phyloP scores from a whole-genome alignment of 2,888 invertebrate genomes.

The Gastracanthus pulcherrimus region DNA sequence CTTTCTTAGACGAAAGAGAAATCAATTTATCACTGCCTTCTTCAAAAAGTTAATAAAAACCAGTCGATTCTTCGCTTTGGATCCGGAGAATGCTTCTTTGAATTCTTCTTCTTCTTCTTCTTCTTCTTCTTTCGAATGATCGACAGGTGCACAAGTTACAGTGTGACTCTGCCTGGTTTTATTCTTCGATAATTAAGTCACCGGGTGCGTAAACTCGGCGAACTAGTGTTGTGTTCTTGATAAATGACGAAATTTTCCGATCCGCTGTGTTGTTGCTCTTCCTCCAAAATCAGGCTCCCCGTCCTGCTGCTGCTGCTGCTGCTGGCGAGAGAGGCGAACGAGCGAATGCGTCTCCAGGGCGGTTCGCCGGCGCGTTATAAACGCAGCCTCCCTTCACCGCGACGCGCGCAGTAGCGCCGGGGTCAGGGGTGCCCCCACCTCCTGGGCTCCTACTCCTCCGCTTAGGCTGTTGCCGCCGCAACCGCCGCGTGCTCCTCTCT shows the following conservation, averaged over 20 bases:
- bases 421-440: slow-evolving; percentile 77
- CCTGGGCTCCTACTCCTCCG: slow-evolving; percentile 63
- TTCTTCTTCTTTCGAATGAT: not conserved
- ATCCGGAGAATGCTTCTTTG: not conserved
- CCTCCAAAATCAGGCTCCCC: slow-evolving; percentile 63
- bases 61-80: slow-evolving; percentile 17
- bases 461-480: not conserved
- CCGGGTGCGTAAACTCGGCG: too few species aligned
- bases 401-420: slow-evolving; percentile 69
- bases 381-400: slow-evolving; percentile 77
- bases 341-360: slow-evolving; percentile 77
- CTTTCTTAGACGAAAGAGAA: too few species aligned
- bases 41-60: not conserved
- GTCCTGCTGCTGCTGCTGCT: slow-evolving; percentile 69
- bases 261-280: slow-evolving; percentile 49
- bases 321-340: slow-evolving; percentile 75
- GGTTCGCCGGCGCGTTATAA: slow-evolving; percentile 75
- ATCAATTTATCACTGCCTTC: slow-evolving; percentile 5
- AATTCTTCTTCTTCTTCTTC: not conserved
- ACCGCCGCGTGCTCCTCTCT: not conserved
- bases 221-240: too few species aligned
- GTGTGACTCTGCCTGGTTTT: not conserved
- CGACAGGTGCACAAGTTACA: not conserved
- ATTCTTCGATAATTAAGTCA: too few species aligned
- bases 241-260: not conserved